Base-by-base conservation (phyloP, 37 sponge, comb jelly and placozoan genomes). In the Ianthella basta region DNA sequence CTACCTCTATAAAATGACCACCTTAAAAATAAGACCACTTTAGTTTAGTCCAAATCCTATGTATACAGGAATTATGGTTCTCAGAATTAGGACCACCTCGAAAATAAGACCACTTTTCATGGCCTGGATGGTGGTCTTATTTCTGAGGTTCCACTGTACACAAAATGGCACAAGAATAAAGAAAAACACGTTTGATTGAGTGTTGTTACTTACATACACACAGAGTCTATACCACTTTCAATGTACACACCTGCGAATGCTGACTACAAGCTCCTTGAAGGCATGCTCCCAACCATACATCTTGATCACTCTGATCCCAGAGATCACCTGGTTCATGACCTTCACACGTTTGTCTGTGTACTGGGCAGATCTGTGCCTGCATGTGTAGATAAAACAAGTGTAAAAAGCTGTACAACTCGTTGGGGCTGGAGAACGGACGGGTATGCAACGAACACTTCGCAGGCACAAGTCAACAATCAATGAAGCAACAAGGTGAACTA, bases 261-360 rank as follows among this genome's bases (percentile, higher is more conserved):
- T 55, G 4, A 18, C 67, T 0, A 91, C 79, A 0, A 83, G 1
- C 24, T 63, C 63, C 55, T 82, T 75, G 84, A 95, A 95, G 72
- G 95, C 86, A 72, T 91, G 64, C 90, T 95, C 95, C 95, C 95
- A 95, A 38, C 83, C 95, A 73, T 95, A 95, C 95, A 95, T 95
- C 87, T 95, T 95, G 78, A 95, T 95, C 53, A 91, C 86, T 81
- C 90, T 91, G 72, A 95, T 95, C 18, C 95, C 92, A 56, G 90
- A 56, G 80, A 95, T 95, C 59, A 95, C 72, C 72, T 95, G 92
- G 64, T 91, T 95, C 92, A 95, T 95, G 55, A 91, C 60, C 41
- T 69, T 67, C 0, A 95, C 80, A 25, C 95, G 73, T 30, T 84
- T 87, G 83, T 95, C 95, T 15, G 94, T 94, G 40, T 86, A 40